Conservation (phyloP, 1,140 invertebrate genomes). For the Sarcophaga bullata region DNA sequence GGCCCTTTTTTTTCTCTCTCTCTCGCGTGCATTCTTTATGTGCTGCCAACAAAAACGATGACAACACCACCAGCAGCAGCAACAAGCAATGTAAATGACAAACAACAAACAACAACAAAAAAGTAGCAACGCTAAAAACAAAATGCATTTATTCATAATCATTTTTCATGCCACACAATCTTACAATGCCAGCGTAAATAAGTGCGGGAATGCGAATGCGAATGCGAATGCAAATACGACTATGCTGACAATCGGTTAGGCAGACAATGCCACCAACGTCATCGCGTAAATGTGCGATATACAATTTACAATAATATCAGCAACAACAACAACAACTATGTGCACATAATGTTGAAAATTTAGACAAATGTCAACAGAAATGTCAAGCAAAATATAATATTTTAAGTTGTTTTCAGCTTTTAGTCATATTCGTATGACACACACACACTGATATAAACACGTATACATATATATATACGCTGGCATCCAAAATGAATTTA, state of each 20-base stretch:
- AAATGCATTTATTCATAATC: conserved; percentile 30
- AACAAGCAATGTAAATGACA: conserved; percentile 11
- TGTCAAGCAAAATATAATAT: conserved; percentile 34
- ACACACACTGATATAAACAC: no score
- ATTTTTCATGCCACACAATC: conserved; percentile 9
- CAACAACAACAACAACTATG: background rate
- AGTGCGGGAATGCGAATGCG: background rate
- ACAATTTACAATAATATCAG: background rate
- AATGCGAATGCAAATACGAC: background rate
- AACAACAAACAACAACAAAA: no score
- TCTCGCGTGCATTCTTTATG: background rate
- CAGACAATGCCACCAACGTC: conserved; percentile 9
- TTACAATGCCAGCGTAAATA: background rate
- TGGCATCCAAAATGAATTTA: no score
- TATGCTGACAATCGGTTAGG: background rate
- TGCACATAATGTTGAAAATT: background rate
- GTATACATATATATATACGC: no score
- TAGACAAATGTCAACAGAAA: conserved; percentile 39
- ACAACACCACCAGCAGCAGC: conserved; percentile 50
- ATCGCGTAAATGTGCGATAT: background rate
- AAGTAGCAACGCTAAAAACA: conserved; percentile 28
- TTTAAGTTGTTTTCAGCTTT: conserved; percentile 14
- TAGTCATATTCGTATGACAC: no score
- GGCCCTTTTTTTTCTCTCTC: conserved; percentile 18
- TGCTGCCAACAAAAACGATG: conserved; percentile 30